phyloP scores from a whole-genome alignment of 2,888 invertebrate species.

The Brenthis hecate region DNA sequence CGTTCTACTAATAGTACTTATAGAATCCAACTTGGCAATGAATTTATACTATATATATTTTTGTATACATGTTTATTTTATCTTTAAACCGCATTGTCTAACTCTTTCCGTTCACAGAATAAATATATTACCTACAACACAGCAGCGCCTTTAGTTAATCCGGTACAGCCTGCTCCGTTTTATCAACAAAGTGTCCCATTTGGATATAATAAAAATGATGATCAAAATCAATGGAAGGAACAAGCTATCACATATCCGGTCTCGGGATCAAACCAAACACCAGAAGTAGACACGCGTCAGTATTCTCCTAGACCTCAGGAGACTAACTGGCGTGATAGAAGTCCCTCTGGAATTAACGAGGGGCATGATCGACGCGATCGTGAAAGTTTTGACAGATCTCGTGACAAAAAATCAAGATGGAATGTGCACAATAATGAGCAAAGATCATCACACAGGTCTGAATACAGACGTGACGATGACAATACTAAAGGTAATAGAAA shows the following conservation, averaged over 20 bases:
- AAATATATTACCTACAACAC: conserved; percentile 28
- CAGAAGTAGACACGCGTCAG: neutral
- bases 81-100: conserved; percentile 16
- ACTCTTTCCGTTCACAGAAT: conserved; percentile 39
- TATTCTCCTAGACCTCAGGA: neutral
- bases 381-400: neutral
- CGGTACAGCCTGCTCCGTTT: conserved; percentile 15
- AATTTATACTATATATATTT: neutral
- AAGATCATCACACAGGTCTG: neutral
- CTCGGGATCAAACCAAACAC: neutral
- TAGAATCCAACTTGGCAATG: too few relatives aligned
- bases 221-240: conserved; percentile 21
- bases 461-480: neutral
- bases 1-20: too few relatives aligned
- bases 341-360: neutral
- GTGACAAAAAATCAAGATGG: neutral
- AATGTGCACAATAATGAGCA: conserved; percentile 1
- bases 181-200: conserved; percentile 15
- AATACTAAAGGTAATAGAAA: neutral
- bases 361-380: neutral
- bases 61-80: neutral
- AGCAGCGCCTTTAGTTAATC: neutral
- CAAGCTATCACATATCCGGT: conserved; percentile 14
- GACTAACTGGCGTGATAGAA: conserved; percentile 6
- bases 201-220: neutral